A percentile compares a stretch with the other conserved stretches of the same genome.
Evolutionary conservation across 2,113 vertebrate species (phyloP).

Genomic region (Mola mola): DNA sequence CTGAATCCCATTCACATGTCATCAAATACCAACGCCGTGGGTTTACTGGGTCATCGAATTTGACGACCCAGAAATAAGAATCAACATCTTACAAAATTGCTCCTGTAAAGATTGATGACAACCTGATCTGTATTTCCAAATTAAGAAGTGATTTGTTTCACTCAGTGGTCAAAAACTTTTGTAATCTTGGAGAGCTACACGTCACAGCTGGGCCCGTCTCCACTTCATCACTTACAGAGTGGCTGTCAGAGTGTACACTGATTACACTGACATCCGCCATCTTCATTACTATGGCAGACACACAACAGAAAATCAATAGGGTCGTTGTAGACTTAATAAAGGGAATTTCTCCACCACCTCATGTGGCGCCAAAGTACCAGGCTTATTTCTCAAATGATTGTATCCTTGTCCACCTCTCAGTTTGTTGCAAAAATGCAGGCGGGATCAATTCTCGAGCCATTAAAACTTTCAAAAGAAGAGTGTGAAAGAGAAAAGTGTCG

Average conservation of each 20-base stretch:
- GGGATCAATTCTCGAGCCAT: conserved; percentile 29
- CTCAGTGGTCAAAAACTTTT: background rate
- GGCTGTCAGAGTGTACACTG: conserved; percentile 34
- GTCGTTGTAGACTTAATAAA: conserved; percentile 67
- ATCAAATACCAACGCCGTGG: no score
- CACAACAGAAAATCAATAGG: conserved; percentile 60
- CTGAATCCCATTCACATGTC: no score
- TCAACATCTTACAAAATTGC: no score
- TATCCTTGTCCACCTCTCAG: conserved; percentile 8
- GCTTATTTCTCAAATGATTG: conserved; percentile 30
- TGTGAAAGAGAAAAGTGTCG: conserved; percentile 16
- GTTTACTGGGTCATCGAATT: no score
- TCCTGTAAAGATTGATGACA: conserved; percentile 1
- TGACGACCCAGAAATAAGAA: no score
- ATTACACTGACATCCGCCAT: conserved; percentile 35
- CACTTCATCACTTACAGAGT: conserved; percentile 25
- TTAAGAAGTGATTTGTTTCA: conserved; percentile 15
- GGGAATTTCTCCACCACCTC: conserved; percentile 53
- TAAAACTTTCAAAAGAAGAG: conserved; percentile 45
- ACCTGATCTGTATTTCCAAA: conserved; percentile 26
- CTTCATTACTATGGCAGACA: conserved; percentile 61
- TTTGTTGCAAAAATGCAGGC: conserved; percentile 23
- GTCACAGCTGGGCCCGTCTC: conserved; percentile 19
- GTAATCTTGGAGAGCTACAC: background rate
- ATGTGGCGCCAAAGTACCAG: background rate